Evolutionary conservation across 2,113 vertebrate species (phyloP), one percentile per base, ranked within the genome.

Genomic region (Cryptomyrus ogoouensis): DNA sequence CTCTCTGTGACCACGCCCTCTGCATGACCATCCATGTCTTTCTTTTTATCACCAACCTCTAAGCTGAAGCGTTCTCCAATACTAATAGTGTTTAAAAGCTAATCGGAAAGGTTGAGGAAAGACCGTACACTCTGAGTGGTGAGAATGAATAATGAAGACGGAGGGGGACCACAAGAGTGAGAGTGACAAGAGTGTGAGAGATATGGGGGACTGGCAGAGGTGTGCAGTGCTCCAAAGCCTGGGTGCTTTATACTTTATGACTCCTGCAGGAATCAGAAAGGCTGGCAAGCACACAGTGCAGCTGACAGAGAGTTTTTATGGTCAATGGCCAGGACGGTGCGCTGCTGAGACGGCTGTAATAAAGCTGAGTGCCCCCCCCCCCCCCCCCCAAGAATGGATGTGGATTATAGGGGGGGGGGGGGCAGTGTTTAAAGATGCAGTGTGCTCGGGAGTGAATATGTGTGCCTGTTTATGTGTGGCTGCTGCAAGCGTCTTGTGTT

Each of bases 291-390:
- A 92, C 90, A 92, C 93, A 93, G 95, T 94, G 93, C 92, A 94
- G 95, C 94, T 95, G 95, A 96, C 95, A 93, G 94, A 94, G 95
- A 93, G 92, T 89, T 94, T 95, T 95, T 93, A 94, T 94, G 92
- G 93, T 88, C 92, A 91, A 90, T 91, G 90, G 93, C 91, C 90
- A 91, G 92, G 27, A 49, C 47, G 44, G 77, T 47, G 91, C 35
- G 21, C 87, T 90, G 89, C 52, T 88, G 53, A 39, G 66, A 66
- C 5, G 88, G 89, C 83, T 92, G 74, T 89, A 95, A 96, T 96
- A 96, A 96, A 95, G 94, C 94, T 95, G 94, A 96, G 95, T 95
- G 95, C 15, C 50, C 15, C 52, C 17, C 94, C 93, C 93, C 91
- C 94, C 91, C 94, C 89, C 91, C 93, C 92, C 92, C 56, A 62